These are phyloP conservation scores for Lasaia peninsularis DNA, from an alignment of 1,140 invertebrate species.

Conservation along the genomic window DNA sequence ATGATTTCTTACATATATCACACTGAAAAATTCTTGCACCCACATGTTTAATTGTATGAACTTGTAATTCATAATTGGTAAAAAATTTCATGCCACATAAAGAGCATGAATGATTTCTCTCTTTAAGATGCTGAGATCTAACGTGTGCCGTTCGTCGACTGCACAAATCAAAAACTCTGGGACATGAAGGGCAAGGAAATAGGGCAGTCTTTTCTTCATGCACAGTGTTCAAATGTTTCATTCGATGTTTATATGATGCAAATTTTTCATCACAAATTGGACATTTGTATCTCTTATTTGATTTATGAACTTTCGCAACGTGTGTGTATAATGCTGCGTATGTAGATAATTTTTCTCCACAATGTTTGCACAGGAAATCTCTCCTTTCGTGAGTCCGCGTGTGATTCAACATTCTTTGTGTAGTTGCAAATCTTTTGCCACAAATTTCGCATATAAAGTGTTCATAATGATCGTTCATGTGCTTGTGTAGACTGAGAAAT, in stretches of 20 bases:
- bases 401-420: slow-evolving; percentile 59
- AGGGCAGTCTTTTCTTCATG: slow-evolving; percentile 55
- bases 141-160: slow-evolving; percentile 58
- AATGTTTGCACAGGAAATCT: slow-evolving; percentile 64
- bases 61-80: slow-evolving; percentile 57
- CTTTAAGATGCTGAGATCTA: slow-evolving; percentile 54
- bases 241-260: slow-evolving; percentile 52
- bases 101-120: slow-evolving; percentile 59
- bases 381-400: slow-evolving; percentile 51
- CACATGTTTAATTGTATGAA: slow-evolving; percentile 61
- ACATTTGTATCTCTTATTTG: slow-evolving; percentile 64
- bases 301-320: slow-evolving; percentile 51
- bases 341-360: slow-evolving; percentile 46
- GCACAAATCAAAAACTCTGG: slow-evolving; percentile 61
- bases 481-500: slow-evolving; percentile 67
- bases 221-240: slow-evolving; percentile 56
- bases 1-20: slow-evolving; percentile 75
- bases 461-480: slow-evolving; percentile 69
- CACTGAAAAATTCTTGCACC: slow-evolving; percentile 66
- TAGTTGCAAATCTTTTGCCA: slow-evolving; percentile 62
- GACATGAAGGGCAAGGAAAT: slow-evolving; percentile 58
- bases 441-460: slow-evolving; percentile 73
- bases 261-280: slow-evolving; percentile 67
- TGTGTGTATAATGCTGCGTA: slow-evolving; percentile 51
- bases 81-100: slow-evolving; percentile 67